Evolutionary conservation across 2,888 invertebrate genomes (phyloP), one percentile per base, ranked within the genome.

Genomic region (Melieria picta): DNA sequence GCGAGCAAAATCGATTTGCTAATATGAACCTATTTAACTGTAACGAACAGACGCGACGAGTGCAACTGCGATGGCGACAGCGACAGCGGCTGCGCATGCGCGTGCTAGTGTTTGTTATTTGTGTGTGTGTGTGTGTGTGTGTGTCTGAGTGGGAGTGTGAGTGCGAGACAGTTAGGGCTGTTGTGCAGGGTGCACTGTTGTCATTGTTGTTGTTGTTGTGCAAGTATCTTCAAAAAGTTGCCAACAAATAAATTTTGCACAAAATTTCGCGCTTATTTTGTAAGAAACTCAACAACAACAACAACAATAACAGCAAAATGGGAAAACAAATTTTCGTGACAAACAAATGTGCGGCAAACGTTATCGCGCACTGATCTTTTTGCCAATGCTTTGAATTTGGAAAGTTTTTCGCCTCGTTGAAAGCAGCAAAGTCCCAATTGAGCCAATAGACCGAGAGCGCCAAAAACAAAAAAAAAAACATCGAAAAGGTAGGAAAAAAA

Each of bases 291-390:
- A 72, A 73, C 66, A 72, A 45, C 71, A 72, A 73, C 66, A 72
- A 45, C 30, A 30, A 30, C 30, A 30, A 30, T 30, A 2, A 3
- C 30, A 30, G 30, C 30, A 30, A 30, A 30, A 30, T 30, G 30
- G 30, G 42, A 46, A 45, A 64, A 69, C 42, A 30, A 45, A 57
- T 52, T 65, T 82, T 84, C 83, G 83, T 84, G 83, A 84, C 83
- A 83, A 84, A 83, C 82, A 81, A 83, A 83, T 82, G 83, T 83
- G 83, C 83, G 81, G 82, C 30, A 30, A 30, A 30, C 30, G 82
- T 83, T 83, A 83, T 60, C 64, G 63, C 61, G 69, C 66, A 72
- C 66, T 55, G 74, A 55, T 30, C 61, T 69, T 62, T 60, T 68
- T 71, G 62, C 69, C 46, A 50, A 60, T 69, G 62, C 62, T 63